A percentile compares a stretch with the other conserved stretches of the same genome.
These are phyloP conservation scores for Hyposmocoma kahamanoa DNA, from an alignment of 1,140 invertebrate species.

Conservation along the genomic window DNA sequence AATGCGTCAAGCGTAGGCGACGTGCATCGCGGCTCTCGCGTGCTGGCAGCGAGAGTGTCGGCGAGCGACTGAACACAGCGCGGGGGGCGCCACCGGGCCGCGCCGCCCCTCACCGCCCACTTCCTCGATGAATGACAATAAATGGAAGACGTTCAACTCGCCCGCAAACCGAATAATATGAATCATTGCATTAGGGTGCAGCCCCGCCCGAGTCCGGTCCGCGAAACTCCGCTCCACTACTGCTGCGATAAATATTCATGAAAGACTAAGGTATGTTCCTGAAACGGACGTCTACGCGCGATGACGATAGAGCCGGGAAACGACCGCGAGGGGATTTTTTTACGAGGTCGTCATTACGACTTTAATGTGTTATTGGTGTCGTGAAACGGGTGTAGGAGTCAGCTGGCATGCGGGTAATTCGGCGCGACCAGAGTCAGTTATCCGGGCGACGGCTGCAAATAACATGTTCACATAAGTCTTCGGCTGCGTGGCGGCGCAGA, in stretches of 20 bases:
- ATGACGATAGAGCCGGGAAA: constrained; percentile 13
- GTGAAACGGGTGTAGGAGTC: constrained; percentile 5
- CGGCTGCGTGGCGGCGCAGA: too few relatives aligned
- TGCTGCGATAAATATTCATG: constrained; percentile 54
- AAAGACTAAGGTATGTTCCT: constrained; percentile 28
- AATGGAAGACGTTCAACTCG: constrained; percentile 73
- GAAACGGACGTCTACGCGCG: constrained; percentile 17
- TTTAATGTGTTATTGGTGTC: constrained; percentile 15
- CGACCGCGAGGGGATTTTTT: constrained; percentile 14
- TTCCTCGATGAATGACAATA: constrained; percentile 73
- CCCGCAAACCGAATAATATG: constrained; percentile 72
- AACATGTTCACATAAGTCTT: constrained; percentile 47
- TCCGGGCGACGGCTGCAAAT: constrained; percentile 28
- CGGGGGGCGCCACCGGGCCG: constrained; percentile 48
- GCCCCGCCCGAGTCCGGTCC: constrained; percentile 58
- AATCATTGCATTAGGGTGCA: constrained; percentile 73
- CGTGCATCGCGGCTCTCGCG: constrained; percentile 61
- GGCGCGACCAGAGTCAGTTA: not conserved
- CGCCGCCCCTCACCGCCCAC: constrained; percentile 65
- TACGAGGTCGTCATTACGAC: constrained; percentile 8
- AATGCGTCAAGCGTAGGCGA: constrained; percentile 55
- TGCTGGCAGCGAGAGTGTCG: constrained; percentile 63
- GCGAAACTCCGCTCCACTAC: constrained; percentile 33
- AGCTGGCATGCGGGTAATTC: constrained; percentile 2
- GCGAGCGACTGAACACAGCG: constrained; percentile 59